phyloP scores from a whole-genome alignment of 2,888 invertebrate species.

The Polyommatus icarus region DNA sequence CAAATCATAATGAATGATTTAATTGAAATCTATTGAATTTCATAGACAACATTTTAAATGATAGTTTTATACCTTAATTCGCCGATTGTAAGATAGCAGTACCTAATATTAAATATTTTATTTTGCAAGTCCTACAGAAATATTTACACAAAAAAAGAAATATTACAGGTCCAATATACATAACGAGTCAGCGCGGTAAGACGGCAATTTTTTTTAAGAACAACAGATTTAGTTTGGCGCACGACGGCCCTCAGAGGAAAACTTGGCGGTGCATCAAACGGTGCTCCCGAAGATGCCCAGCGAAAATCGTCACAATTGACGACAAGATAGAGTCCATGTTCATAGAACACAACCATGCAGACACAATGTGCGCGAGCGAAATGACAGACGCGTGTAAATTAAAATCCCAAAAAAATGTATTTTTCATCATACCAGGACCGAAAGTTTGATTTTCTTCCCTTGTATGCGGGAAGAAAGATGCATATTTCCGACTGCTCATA shows the following conservation, averaged over 20 bases:
- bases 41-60: no score
- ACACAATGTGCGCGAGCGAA: not conserved
- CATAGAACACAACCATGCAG: constrained; percentile 30
- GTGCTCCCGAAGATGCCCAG: constrained; percentile 36
- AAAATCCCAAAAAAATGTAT: no score
- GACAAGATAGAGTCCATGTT: not conserved
- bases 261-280: constrained; percentile 42
- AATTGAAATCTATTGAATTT: not conserved
- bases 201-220: constrained; percentile 28
- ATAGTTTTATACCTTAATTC: no score
- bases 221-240: constrained; percentile 35
- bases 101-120: not conserved
- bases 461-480: no score
- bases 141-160: not conserved
- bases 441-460: no score
- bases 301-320: constrained; percentile 17
- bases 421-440: no score
- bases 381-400: no score
- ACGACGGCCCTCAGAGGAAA: constrained; percentile 31
- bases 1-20: no score
- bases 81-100: no score
- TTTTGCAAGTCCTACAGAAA: not conserved
- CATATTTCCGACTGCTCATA: no score
- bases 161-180: not conserved
- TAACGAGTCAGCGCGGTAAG: not conserved